Base-by-base conservation (phyloP, 2,888 invertebrate species). In the Meta bourneti region DNA sequence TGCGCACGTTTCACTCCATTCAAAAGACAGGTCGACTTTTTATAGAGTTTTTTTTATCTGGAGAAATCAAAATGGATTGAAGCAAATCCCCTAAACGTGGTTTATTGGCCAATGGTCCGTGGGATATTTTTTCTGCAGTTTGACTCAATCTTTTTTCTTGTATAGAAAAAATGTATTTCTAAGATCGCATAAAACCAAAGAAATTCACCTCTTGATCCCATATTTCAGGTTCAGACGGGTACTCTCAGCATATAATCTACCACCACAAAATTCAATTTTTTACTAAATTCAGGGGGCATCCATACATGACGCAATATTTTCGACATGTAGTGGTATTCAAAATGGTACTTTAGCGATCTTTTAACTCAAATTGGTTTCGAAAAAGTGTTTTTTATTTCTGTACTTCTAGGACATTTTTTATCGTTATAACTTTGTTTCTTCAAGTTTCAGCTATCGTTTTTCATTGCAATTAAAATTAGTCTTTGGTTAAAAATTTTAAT, bases 91-190 rank as follows among this genome's bases (percentile, higher is more conserved):
- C n/a, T 54, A 71, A 78, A 79, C 86, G 86, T 79, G 71, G 70
- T 86, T 86, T 86, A 86, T 86, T 86, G 86, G 78, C 69, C 86
- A 79, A 49, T 51, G 86, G 51, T 86, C 70, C 52, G 34, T 52
- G 54, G 79, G 69, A 34, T 34, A 9, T 86, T 78, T 79, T 69
- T 34, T 70, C 75, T 69, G 13, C 80, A 80, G 48, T 61, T 52
- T 77, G n/a, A 77, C 54, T 61, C 20, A 7, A 61, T 79, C 34
- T 79, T 82, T 13, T 70, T 71, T 69, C 70, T 19, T 80, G 54
- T 80, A 16, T 54, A 48, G 48, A 49, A 51, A 82, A 51, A 82
- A 82, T 51, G 70, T 81, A 69, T 81, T 81, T 82, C 51, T 5
- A 69, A 61, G 13, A 34, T 80, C 16, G n/a, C 49, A 16, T 71